Percentiles rank a stretch among this genome's conserved stretches.
Conservation (phyloP, 2,113 vertebrate species). For the Notothenia rossii region DNA sequence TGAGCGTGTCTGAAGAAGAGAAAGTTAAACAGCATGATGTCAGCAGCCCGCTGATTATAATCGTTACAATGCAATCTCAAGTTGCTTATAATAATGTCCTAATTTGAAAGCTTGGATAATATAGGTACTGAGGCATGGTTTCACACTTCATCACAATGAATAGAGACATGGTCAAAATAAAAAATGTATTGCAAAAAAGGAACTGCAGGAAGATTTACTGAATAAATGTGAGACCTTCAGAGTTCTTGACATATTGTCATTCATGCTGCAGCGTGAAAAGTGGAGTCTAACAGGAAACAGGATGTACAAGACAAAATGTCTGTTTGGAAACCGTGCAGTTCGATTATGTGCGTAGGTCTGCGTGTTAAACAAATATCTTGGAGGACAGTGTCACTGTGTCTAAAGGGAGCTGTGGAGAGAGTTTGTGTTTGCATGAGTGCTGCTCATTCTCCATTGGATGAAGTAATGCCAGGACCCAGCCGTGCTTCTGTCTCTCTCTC, state of each 20-base stretch:
- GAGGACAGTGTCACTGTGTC: slow-evolving; percentile 25
- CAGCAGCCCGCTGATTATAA: no score
- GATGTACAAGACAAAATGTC: not conserved
- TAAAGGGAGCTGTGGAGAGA: slow-evolving; percentile 21
- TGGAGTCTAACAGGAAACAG: not conserved
- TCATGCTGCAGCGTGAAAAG: not conserved
- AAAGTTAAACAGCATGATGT: no score
- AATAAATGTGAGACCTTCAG: not conserved
- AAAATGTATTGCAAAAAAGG: not conserved
- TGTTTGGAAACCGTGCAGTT: not conserved
- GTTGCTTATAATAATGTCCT: not conserved
- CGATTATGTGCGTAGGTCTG: not conserved
- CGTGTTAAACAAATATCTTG: slow-evolving; percentile 40
- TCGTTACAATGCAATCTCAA: no score
- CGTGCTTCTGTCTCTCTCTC: slow-evolving; percentile 36
- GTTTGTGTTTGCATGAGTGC: slow-evolving; percentile 61
- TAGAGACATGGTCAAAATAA: not conserved
- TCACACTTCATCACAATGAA: not conserved
- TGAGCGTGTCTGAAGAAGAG: no score
- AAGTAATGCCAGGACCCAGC: slow-evolving; percentile 41
- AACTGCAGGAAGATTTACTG: slow-evolving; percentile 1
- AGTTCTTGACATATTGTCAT: slow-evolving; percentile 12
- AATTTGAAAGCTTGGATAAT: not conserved
- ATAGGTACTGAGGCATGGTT: no score
- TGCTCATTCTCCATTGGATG: slow-evolving; percentile 52